Base-by-base conservation (phyloP, 64 coral and sea anemone species). In the Stichodactyla mertensii region DNA sequence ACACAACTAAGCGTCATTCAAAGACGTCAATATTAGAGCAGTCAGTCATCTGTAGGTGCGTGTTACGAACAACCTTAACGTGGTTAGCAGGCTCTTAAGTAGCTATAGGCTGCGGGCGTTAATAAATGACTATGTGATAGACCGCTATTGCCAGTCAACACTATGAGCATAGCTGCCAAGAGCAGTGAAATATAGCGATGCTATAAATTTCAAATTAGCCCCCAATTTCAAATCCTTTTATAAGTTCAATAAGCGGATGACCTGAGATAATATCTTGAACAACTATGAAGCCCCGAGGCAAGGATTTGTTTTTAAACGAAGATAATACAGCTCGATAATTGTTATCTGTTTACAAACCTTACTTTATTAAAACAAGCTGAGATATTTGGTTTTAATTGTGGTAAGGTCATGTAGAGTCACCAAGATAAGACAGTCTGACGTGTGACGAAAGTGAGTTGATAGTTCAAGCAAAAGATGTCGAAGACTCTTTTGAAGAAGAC, bases 321-420 rank as follows among this genome's bases (percentile, higher is more conserved):
- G 78, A 81, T 81, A 81, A 81, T 81, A 28, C 11, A 28, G n/a
- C n/a, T 54, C 12, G 78, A 81, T 81, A 81, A 81, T 53, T 81
- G 78, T 81, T 81, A 81, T 81, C 78, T 53, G 78, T 53, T 81
- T 81, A 81, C 53, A 20, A 81, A 52, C 31, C 31, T 80, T 16
- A 80, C 77, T 15, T 80, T 36, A 52, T 80, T 80, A 36, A 80
- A 54, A 81, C 78, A 74, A 74, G 69, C 69, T 74, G 69, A 74
- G 69, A 74, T 74, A 74, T 74, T n/a, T 74, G 27, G 69, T 74
- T 74, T 74, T 74, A 74, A 74, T 74, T 26, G n/a, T 27, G 11
- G 69, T 74, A 74, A 74, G 69, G 69, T 74, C 69, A 36, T 36
- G 69, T n/a, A 74, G n/a, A 74, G 69, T 26, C 69, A 31, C 12